Evolutionary conservation across 2,797 vertebrate genomes (phyloP).

Genomic region (Artibeus lituratus): DNA sequence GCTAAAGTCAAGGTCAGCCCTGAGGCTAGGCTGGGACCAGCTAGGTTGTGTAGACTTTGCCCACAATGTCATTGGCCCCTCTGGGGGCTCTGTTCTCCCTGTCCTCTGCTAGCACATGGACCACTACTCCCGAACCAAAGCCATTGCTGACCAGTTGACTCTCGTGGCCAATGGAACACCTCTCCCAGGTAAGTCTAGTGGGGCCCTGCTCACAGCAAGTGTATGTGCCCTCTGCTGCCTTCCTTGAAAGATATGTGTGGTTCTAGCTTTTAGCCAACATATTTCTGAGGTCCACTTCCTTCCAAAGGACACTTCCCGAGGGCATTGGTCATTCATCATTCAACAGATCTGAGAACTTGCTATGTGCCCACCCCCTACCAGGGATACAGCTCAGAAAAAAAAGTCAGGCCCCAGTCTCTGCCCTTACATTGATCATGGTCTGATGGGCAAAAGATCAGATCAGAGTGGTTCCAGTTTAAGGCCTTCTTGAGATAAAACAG

Average conservation of each 20-base stretch:
- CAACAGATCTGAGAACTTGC: background rate
- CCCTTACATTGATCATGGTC: background rate
- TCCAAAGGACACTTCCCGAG: background rate
- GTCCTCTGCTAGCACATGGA: slow-evolving; percentile 87
- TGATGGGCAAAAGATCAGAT: background rate
- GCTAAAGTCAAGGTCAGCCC: background rate
- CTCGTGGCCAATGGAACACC: slow-evolving; percentile 88
- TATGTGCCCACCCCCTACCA: rapidly evolving
- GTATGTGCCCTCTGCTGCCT: background rate
- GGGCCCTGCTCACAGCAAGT: background rate
- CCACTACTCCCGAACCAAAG: slow-evolving; percentile 96
- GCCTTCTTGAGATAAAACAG: background rate
- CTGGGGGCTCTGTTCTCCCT: background rate
- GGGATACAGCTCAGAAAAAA: background rate
- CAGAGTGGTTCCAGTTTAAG: background rate
- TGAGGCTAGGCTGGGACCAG: background rate
- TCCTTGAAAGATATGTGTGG: rapidly evolving
- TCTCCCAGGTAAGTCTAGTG: slow-evolving; percentile 85
- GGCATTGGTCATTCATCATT: background rate
- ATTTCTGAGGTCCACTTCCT: background rate
- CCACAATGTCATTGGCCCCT: rapidly evolving
- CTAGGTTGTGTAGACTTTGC: background rate
- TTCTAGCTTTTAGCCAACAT: background rate
- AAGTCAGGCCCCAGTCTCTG: background rate
- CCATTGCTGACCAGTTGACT: slow-evolving; percentile 92